phyloP scores from a whole-genome alignment of 2,797 vertebrate genomes.

The Neosalanx taihuensis region DNA sequence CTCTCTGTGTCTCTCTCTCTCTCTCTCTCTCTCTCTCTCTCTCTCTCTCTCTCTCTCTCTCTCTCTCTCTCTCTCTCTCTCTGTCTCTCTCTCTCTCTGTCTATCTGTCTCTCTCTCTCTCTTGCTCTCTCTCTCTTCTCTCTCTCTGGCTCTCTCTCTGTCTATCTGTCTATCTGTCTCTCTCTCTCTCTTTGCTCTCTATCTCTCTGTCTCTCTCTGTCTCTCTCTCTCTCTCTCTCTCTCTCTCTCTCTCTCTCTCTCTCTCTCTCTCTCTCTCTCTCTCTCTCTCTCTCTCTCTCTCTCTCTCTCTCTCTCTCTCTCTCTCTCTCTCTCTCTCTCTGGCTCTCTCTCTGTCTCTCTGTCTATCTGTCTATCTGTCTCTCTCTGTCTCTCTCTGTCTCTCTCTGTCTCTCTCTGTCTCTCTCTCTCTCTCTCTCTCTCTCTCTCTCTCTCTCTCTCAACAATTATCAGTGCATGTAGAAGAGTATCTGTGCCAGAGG shows the following conservation, averaged over 20 bases:
- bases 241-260: not conserved
- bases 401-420: slow-evolving; percentile 9
- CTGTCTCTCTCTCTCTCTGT: slow-evolving; percentile 8
- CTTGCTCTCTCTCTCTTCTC: no score
- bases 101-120: no score
- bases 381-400: slow-evolving; percentile 8
- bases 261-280: not conserved
- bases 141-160: no score
- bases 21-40: no score
- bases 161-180: no score
- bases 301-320: no score
- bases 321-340: slow-evolving; percentile 21
- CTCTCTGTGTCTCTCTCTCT: not conserved
- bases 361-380: no score
- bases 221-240: not conserved
- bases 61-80: not conserved
- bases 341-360: no score
- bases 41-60: not conserved
- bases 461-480: no score
- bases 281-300: not conserved
- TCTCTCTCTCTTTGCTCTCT: slow-evolving; percentile 12
- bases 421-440: not conserved
- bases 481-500: not conserved
- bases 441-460: not conserved
- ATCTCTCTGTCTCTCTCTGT: not conserved